Conservation (phyloP, 2,888 invertebrate genomes). For the Macrosiphum euphorbiae region DNA sequence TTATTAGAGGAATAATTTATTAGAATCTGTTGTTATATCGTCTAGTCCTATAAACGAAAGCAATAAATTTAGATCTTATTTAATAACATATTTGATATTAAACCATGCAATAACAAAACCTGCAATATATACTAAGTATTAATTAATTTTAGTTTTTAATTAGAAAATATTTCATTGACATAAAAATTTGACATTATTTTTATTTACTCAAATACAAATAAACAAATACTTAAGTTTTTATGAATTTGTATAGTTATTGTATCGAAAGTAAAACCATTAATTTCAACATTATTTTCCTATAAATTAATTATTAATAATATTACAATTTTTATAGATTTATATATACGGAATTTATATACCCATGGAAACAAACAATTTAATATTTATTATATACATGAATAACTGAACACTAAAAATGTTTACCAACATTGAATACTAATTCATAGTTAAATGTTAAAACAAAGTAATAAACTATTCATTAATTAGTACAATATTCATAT, state of each 20-base stretch:
- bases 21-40: background rate
- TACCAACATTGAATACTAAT: background rate
- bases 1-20: background rate
- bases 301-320: background rate
- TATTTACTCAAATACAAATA: background rate
- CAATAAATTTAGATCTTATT: conserved; percentile 41
- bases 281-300: conserved; percentile 3
- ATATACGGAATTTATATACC: background rate
- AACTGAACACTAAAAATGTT: background rate
- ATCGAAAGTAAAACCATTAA: background rate
- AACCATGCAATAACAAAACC: background rate
- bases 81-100: background rate
- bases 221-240: background rate
- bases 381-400: background rate
- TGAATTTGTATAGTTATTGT: background rate
- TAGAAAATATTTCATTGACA: conserved; percentile 8
- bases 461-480: background rate
- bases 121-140: background rate
- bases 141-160: conserved; percentile 8
- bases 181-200: conserved; percentile 15
- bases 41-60: conserved; percentile 38
- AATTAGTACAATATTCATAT: background rate
- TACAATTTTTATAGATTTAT: background rate
- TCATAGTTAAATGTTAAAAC: background rate
- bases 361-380: background rate